phyloP scores from a whole-genome alignment of 2,797 vertebrate genomes.

The Coranthus polyacanthus region DNA sequence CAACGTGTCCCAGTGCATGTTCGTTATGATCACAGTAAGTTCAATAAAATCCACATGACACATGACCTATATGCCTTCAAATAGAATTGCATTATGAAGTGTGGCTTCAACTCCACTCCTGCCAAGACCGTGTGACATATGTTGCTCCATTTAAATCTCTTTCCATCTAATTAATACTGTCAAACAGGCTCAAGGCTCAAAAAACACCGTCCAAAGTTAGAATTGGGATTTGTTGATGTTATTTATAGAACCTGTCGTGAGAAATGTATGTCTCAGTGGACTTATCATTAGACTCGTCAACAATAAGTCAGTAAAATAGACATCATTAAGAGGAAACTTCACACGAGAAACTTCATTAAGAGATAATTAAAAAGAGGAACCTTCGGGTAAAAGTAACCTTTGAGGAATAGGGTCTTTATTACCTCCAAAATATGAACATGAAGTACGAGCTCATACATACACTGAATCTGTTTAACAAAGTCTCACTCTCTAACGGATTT shows the following conservation, averaged over 20 bases:
- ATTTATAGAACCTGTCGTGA: conserved; percentile 16
- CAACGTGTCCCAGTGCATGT: conserved; percentile 89
- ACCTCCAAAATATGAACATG: no score
- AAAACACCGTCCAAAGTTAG: not conserved
- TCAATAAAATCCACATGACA: not conserved
- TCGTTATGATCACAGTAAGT: conserved; percentile 86
- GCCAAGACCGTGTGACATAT: not conserved
- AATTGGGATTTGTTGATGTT: not conserved
- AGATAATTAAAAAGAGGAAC: conserved; percentile 3
- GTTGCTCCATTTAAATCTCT: no score
- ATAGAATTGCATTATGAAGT: not conserved
- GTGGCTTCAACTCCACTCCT: not conserved
- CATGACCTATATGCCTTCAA: not conserved
- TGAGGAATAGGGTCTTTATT: not conserved
- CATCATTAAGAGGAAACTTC: conserved; percentile 11
- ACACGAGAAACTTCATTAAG: conserved; percentile 9
- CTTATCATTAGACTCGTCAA: not conserved
- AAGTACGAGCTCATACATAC: no score
- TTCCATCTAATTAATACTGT: not conserved
- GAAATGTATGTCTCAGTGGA: not conserved
- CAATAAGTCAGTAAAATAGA: conserved; percentile 1
- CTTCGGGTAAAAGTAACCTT: not conserved
- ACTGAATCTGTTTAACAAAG: no score
- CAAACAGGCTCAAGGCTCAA: not conserved
- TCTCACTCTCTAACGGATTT: no score